Evolutionary conservation across 2,888 invertebrate genomes (phyloP), one percentile per base, ranked within the genome.

Genomic region (Rhingia campestris): DNA sequence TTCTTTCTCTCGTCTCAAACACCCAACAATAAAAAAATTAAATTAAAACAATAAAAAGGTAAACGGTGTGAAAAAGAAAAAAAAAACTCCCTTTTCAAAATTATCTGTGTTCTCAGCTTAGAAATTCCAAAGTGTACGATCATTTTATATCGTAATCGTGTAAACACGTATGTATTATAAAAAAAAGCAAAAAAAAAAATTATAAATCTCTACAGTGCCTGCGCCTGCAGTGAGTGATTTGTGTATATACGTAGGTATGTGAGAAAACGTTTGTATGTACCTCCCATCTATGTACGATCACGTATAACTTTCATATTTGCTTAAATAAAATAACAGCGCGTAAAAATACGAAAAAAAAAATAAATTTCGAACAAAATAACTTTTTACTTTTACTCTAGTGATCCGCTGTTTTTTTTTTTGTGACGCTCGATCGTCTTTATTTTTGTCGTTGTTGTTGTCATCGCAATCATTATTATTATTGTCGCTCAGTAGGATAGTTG

Each of bases 91-190:
- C 1, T 12, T 33, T 53, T 14, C 30, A 56, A 64, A 76, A 61
- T 39, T 53, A 69, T 64, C 58, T 45, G 79, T 74, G 79, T 69
- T 79, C 82, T 79, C 67, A 82, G 79, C 58, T 79, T 74, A 74
- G 73, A 79, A 82, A 82, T 82, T 74, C 82, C 77, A 73, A 82
- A 82, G 82, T 82, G 82, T 79, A 82, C 82, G 69, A 58, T 74
- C 70, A 70, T 77, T 69, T 47, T 53, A 39, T 22, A 70, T 84
- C 69, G 81, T 70, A 63, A 56, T 67, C 73, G 76, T 73, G 70
- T 77, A 56, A 82, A 82, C 72, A 77, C 63, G 73, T 82, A 81
- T 76, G 75, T 87, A 81, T 77, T 63, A 67, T 86, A 87, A 87
- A 86, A 84, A 77, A 75, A 76, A 70, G 80, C 7, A 63, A 66